Percentiles rank a stretch among this genome's conserved stretches.
These are phyloP conservation scores for Mesorhabditis sp. DNA, from an alignment of 2,888 invertebrate species.

Conservation along the genomic window DNA sequence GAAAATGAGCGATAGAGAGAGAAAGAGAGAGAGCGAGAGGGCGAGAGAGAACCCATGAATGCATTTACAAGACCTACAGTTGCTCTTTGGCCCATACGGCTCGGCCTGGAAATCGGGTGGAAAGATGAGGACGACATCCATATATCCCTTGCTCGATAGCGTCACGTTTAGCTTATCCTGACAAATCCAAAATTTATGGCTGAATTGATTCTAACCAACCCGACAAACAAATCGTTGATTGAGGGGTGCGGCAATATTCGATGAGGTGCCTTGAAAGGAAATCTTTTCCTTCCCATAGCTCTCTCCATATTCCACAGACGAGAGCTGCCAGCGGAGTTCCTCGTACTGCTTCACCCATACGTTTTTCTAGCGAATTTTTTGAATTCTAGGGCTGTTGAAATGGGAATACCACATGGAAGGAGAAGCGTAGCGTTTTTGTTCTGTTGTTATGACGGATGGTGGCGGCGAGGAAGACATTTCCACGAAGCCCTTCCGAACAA, in stretches of 20 bases:
- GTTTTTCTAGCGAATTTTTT: conserved; percentile 23
- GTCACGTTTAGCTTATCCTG: conserved; percentile 51
- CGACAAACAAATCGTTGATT: conserved; percentile 48
- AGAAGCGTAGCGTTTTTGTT: neutral
- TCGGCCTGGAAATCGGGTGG: conserved; percentile 51
- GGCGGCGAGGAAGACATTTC: neutral
- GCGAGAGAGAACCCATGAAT: too few relatives aligned
- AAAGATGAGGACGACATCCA: conserved; percentile 45
- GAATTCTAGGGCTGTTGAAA: neutral
- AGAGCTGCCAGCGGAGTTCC: conserved; percentile 48
- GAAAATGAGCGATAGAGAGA: too few relatives aligned
- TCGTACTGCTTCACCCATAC: conserved; percentile 38
- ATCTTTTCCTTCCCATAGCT: too few relatives aligned
- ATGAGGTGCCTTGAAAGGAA: conserved; percentile 14
- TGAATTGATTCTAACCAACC: neutral
- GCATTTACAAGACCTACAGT: conserved; percentile 32
- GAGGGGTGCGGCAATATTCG: conserved; percentile 45
- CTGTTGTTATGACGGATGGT: neutral
- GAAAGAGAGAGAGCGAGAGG: too few relatives aligned
- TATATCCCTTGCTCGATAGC: conserved; percentile 35
- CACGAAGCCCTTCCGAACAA: neutral
- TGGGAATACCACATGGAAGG: neutral
- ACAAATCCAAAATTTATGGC: conserved; percentile 14
- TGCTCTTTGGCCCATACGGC: conserved; percentile 49
- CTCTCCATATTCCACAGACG: too few relatives aligned